These are phyloP conservation scores for Murina feae DNA, from an alignment of 2,113 vertebrate genomes.

Conservation along the genomic window DNA sequence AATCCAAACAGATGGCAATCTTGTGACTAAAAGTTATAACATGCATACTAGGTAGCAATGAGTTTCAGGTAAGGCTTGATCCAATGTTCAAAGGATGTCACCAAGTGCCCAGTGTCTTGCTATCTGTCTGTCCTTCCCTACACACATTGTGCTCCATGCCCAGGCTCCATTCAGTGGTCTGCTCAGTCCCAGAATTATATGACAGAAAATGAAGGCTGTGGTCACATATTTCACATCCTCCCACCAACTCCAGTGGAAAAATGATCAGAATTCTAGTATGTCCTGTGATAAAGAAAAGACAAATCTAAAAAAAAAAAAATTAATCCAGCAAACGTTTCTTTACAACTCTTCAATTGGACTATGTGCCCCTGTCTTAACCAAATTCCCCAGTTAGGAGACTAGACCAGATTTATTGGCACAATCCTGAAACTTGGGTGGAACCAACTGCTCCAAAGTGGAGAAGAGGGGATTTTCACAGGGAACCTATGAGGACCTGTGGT, in stretches of 20 bases:
- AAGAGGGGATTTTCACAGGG: not conserved
- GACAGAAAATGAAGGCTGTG: not conserved
- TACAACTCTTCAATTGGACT: not conserved
- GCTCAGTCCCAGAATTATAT: not conserved
- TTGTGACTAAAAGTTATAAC: not conserved
- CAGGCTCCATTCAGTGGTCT: not conserved
- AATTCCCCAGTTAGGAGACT: not conserved
- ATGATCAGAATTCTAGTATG: not conserved
- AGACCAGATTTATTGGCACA: not conserved
- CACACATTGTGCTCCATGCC: not conserved
- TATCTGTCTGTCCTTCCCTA: not conserved
- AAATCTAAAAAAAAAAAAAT: not conserved
- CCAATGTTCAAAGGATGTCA: not conserved
- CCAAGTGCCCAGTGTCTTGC: not conserved
- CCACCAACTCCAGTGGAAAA: not conserved
- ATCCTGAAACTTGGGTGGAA: not conserved
- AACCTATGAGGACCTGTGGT: not conserved
- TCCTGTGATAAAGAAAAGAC: not conserved
- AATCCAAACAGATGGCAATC: not conserved
- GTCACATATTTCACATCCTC: not conserved
- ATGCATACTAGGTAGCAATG: not conserved
- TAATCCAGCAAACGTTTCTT: not conserved
- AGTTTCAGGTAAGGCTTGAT: not conserved
- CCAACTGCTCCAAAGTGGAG: not conserved
- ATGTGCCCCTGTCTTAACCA: not conserved